These are phyloP conservation scores for Mallotus villosus DNA, from an alignment of 2,797 vertebrate genomes.

Conservation along the genomic window DNA sequence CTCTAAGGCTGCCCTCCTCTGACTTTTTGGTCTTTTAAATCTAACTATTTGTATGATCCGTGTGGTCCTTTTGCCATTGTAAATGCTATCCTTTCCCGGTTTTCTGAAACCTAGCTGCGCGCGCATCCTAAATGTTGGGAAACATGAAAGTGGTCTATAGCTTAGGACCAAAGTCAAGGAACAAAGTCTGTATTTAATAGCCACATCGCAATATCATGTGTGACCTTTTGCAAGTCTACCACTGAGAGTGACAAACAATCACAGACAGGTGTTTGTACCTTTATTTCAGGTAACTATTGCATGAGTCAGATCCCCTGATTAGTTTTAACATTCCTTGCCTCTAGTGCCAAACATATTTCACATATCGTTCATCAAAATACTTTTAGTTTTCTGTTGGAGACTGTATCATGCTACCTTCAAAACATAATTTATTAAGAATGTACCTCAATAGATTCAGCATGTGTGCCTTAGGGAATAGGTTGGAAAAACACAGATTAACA, in stretches of 20 bases:
- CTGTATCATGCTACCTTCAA: no score
- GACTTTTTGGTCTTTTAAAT: no score
- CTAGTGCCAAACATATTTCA: constrained; percentile 6
- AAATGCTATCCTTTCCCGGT: no score
- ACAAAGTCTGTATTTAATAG: no score
- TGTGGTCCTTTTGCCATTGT: no score
- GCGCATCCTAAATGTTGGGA: no score
- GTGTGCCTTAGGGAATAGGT: neutral
- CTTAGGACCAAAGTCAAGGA: no score
- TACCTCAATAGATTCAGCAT: neutral
- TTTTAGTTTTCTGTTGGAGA: neutral
- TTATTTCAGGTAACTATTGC: constrained; percentile 29
- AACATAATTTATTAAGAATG: neutral
- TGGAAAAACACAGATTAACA: neutral
- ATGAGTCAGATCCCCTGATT: constrained; percentile 10
- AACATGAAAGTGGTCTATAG: no score
- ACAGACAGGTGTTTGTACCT: constrained; percentile 25
- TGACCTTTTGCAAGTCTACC: constrained; percentile 32
- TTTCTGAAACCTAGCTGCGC: no score
- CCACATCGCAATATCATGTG: constrained; percentile 18
- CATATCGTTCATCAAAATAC: constrained; percentile 23
- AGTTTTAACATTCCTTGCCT: constrained; percentile 15
- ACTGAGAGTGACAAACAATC: constrained; percentile 33
- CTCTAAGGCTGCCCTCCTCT: no score
- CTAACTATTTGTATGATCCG: no score